Evolutionary conservation across 2,888 invertebrate species (phyloP), one percentile per base, ranked within the genome.

Genomic region (Tipula unca): DNA sequence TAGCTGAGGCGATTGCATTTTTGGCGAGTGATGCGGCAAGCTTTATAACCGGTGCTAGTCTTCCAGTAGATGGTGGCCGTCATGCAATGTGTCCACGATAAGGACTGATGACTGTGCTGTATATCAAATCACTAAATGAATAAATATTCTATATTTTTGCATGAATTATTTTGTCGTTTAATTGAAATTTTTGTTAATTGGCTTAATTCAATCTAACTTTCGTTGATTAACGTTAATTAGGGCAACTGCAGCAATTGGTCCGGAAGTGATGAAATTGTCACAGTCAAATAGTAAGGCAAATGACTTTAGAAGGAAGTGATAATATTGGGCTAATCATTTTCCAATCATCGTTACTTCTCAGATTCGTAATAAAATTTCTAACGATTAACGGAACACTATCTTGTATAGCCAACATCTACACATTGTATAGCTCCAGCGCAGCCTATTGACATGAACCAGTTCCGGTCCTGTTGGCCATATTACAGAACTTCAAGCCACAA

Each of bases 41-140:
- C 88, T 98, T 97, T 89, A 96, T 97, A 3, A 99, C 99, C 8
- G 99, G 98, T 3, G 96, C 93, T 4, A 95, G 94, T 86, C 88
- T 99, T 29, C 96, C 98, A 0, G 96, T 99, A 0, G 99, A 99
- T 90, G 99, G 99, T 29, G 99, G 99, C 0, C 93, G 98, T 84
- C 97, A 98, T 90, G 96, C 96, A 5, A 96, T 98, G 95, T 98
- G 98, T 88, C 98, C 98, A 10, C 94, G 98, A 88, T 97, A 94
- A 83, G 6, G n/a, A 69, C 8, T 3, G 13, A 2, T 20, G n/a
- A 14, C 10, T 25, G 20, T 10, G 0, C 25, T 69, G 25, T 25
- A 69, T 69, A 69, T 69, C 20, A 25, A 69, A 20, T 2, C 25
- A 10, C 25, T 69, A 2, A 48, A 48, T n/a, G n/a, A n/a, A 25